Base-by-base conservation (phyloP, 2,797 vertebrate genomes). In the Amphiprion clarkii region DNA sequence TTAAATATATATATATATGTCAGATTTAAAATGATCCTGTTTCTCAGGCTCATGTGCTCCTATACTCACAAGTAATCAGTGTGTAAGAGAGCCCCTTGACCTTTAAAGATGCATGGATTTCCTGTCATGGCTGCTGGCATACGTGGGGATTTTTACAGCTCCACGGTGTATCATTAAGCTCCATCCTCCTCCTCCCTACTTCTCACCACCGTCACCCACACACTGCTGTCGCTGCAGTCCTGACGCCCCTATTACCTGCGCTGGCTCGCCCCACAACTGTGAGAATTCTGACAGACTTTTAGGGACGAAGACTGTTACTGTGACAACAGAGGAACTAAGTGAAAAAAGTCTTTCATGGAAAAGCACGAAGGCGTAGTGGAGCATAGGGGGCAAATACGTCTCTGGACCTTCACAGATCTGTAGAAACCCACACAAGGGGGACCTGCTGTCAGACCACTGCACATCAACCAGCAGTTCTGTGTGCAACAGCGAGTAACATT, bases 81-180 rank as follows among this genome's bases (percentile, higher is more conserved):
- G 74, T 61, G 62, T 70, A 78, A 76, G 67, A 77, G 76, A 76
- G 74, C 75, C 70, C 84, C 76, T 73, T 91, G 87, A 92, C 88
- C 92, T 91, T 91, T 91, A 63, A 74, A 79, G 64, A 83, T 72
- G 74, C 86, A 90, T 88, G 65, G 82, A 90, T 91, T 92, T 89
- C 67, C 82, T 90, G 85, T 77, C 87, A 72, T 40, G 63, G 76
- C 74, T 71, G 25, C 76, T 31, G 57, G 66, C 64, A 61, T 76
- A 77, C 63, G 57, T 52, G 59, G 73, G 21, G 71, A 44, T 87
- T 83, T 54, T 89, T 87, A 78, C 73, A 75, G 81, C 75, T 60
- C 74, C 25, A 5, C 62, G 70, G 76, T 75, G 78, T 75, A 75
- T 88, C 69, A 86, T 90, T 87, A 90, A 73, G 84, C 68, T 58